A percentile compares a stretch with the other conserved stretches of the same genome.
These are phyloP conservation scores for Melanerpes formicivorus DNA, from an alignment of 2,113 vertebrate genomes.

Conservation along the genomic window DNA sequence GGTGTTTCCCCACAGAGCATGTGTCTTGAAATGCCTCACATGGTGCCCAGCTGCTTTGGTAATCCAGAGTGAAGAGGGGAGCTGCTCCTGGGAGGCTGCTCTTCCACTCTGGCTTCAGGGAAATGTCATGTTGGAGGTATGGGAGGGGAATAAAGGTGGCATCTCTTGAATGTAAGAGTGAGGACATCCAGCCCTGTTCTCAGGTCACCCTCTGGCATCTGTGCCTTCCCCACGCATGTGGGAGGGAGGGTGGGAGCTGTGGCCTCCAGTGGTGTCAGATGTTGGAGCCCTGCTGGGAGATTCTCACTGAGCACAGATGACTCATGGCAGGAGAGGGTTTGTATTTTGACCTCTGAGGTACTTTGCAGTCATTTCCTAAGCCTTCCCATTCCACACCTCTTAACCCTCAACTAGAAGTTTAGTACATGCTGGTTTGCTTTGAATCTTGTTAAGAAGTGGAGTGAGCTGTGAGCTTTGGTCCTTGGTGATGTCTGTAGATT, in stretches of 20 bases:
- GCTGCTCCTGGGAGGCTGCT: not conserved
- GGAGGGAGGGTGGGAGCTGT: not conserved
- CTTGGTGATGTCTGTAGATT: not conserved
- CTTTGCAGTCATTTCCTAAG: not conserved
- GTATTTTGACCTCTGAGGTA: not conserved
- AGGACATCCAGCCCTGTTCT: not conserved
- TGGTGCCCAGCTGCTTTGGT: not conserved
- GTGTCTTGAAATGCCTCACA: not conserved
- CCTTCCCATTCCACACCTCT: not conserved
- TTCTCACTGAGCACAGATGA: not conserved
- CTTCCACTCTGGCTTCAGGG: not conserved
- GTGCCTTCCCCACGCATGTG: fast-evolving
- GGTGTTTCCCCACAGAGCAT: not conserved
- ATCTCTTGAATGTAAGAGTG: not conserved
- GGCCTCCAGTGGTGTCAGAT: not conserved
- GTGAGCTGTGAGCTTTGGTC: not conserved
- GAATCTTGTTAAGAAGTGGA: not conserved
- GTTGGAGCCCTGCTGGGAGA: not conserved
- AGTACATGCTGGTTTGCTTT: not conserved
- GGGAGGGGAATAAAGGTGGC: not conserved
- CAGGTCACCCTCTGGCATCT: not conserved
- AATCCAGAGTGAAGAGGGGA: not conserved
- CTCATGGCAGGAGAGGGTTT: not conserved
- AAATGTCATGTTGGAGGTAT: not conserved
- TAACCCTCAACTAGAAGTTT: not conserved